Percentiles rank a stretch among this genome's conserved stretches.
phyloP scores from a whole-genome alignment of 1,140 invertebrate species.

The Drosophila tani region DNA sequence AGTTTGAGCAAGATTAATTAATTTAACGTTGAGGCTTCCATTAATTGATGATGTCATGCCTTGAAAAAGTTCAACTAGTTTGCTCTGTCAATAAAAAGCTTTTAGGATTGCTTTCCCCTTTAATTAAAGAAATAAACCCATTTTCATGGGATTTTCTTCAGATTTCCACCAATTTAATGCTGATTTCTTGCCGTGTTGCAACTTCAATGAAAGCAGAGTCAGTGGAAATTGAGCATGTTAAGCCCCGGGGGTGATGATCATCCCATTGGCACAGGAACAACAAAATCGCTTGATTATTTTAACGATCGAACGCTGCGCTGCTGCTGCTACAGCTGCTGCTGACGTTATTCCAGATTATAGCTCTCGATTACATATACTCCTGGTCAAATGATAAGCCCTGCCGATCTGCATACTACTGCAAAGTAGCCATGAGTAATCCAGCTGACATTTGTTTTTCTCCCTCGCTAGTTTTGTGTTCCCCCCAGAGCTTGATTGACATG shows the following conservation, averaged over 20 bases:
- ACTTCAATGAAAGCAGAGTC: constrained; percentile 38
- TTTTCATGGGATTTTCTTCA: neutral
- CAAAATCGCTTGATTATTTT: constrained; percentile 38
- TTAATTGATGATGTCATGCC: constrained; percentile 5
- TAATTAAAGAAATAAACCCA: neutral
- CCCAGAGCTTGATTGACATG: constrained; percentile 49
- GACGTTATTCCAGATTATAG: constrained; percentile 48
- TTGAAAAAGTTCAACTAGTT: neutral
- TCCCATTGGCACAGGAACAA: constrained; percentile 17
- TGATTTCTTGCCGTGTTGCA: constrained; percentile 1
- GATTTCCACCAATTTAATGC: neutral
- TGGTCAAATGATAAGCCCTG: constrained; percentile 40
- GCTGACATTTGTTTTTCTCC: constrained; percentile 35
- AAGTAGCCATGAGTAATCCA: constrained; percentile 48
- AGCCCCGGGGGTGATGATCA: constrained; percentile 35
- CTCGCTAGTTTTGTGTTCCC: constrained; percentile 36
- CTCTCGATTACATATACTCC: constrained; percentile 27
- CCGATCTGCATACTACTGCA: constrained; percentile 9
- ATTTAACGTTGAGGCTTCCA: neutral
- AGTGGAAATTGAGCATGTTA: constrained; percentile 34
- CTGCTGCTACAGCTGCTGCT: constrained; percentile 19
- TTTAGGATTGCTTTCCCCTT: neutral
- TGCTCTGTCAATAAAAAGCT: neutral
- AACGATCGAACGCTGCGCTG: constrained; percentile 40
- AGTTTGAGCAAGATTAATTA: neutral